Conservation (phyloP, 2,888 invertebrate genomes). For the Augochlorella aurata region DNA sequence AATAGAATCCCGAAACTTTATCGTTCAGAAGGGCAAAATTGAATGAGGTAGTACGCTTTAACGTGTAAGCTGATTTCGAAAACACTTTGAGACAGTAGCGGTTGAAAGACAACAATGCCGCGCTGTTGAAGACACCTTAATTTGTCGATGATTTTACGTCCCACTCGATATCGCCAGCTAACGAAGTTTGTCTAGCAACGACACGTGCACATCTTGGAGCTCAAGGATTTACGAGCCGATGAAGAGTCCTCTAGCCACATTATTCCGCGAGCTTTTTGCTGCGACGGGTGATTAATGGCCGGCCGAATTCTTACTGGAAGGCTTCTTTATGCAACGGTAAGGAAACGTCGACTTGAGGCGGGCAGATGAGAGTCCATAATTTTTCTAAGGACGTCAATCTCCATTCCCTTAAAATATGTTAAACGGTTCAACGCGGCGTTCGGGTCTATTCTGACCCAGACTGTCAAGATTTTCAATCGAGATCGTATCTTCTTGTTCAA, state of each 20-base stretch:
- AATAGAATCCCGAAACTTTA: slow-evolving; percentile 25
- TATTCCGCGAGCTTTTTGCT: slow-evolving; percentile 30
- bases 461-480: neutral
- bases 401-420: neutral
- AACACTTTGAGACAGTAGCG: slow-evolving; percentile 56
- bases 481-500: too few relatives aligned
- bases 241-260: slow-evolving; percentile 19
- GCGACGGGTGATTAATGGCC: slow-evolving; percentile 42
- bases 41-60: slow-evolving; percentile 42
- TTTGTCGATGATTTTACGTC: slow-evolving; percentile 64
- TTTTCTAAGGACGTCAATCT: neutral
- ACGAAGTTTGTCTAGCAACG: slow-evolving; percentile 53
- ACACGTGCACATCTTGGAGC: slow-evolving; percentile 29
- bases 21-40: slow-evolving; percentile 38
- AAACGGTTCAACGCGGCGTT: neutral
- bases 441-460: neutral
- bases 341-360: slow-evolving; percentile 10
- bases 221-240: slow-evolving; percentile 41
- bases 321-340: slow-evolving; percentile 9
- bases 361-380: slow-evolving; percentile 3
- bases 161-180: slow-evolving; percentile 42
- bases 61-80: slow-evolving; percentile 54
- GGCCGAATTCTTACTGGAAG: slow-evolving; percentile 23
- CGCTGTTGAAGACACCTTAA: slow-evolving; percentile 53
- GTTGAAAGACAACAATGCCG: slow-evolving; percentile 56